phyloP scores from a whole-genome alignment of 2,113 vertebrate species.

The Bos indicus region DNA sequence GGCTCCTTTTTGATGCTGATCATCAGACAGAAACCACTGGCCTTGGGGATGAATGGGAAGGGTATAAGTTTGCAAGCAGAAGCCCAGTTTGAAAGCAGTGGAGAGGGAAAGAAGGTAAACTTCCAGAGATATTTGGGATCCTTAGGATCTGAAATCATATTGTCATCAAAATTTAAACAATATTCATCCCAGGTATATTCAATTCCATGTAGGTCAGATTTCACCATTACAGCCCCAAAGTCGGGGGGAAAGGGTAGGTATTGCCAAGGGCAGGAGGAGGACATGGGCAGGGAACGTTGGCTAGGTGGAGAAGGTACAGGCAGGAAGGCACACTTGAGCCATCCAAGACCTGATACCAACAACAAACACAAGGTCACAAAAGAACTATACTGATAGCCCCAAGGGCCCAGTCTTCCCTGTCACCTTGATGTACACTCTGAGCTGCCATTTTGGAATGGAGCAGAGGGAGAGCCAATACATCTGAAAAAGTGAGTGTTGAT shows the following conservation, averaged over 20 bases:
- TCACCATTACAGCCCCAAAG: not conserved
- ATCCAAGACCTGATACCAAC: too few relatives aligned
- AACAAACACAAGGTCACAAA: not conserved
- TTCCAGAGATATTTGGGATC: not conserved
- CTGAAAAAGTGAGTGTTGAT: not conserved
- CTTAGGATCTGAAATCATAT: not conserved
- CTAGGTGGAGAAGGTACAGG: not conserved
- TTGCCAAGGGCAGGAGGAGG: not conserved
- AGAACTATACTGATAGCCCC: not conserved
- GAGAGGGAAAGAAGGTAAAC: not conserved
- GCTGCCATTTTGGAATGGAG: not conserved
- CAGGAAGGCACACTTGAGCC: not conserved
- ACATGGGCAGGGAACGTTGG: accelerated
- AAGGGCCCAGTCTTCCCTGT: not conserved
- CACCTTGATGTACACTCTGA: not conserved
- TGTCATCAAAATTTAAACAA: not conserved
- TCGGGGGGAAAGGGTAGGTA: not conserved
- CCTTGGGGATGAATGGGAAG: not conserved
- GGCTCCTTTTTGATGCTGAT: not conserved
- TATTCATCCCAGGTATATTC: not conserved
- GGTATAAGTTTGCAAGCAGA: not conserved
- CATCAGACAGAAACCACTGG: not conserved
- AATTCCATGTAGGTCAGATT: not conserved
- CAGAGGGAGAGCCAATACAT: not conserved
- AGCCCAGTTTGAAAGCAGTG: not conserved